Evolutionary conservation across 1,140 invertebrate genomes (phyloP), one percentile per base, ranked within the genome.

Genomic region (Helicorthomorpha holstii): DNA sequence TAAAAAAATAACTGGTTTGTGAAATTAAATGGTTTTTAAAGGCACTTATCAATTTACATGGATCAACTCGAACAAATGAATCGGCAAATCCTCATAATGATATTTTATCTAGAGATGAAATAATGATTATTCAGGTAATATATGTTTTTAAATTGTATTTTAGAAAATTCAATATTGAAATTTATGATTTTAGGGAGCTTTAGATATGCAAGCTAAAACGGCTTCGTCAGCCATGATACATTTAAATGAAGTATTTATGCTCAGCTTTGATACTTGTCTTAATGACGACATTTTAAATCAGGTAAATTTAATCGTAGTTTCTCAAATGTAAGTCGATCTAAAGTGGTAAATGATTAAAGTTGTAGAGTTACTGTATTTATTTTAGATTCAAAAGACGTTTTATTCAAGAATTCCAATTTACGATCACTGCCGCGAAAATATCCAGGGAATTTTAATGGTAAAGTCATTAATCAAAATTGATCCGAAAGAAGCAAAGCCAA

Each of bases 341-440:
- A n/a, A n/a, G n/a, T n/a, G 4, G 23, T 12, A 27, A 3, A 7
- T 48, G 10, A 7, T 24, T 48, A 3, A 4, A 7, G 7, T 48
- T n/a, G 4, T 27, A 12, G 3, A 23, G 12, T 23, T 48, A 48
- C 7, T 21, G 10, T 26, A 25, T 48, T 48, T 48, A 10, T 48
- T 10, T 23, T 52, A 64, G 63, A 58, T 66, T 14, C 21, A 63
- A 12, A 21, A 55, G 2, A 41, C 46, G 3, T 51, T 58, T 26
- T 64, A 65, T 54, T 66, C 65, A 3, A 52, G 65, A n/a, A 54
- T 66, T 24, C 65, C 65, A n/a, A 57, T 66, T 1, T 66, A 62
- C 52, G 57, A 59, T 12, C 53, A 50, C 3, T 48, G 54, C 12
- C 43, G 41, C 2, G 3, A 55, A 34, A 61, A 64, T 49, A 57